Evolutionary conservation across 2,113 vertebrate genomes (phyloP).

Genomic region (Dermatemys mawii): DNA sequence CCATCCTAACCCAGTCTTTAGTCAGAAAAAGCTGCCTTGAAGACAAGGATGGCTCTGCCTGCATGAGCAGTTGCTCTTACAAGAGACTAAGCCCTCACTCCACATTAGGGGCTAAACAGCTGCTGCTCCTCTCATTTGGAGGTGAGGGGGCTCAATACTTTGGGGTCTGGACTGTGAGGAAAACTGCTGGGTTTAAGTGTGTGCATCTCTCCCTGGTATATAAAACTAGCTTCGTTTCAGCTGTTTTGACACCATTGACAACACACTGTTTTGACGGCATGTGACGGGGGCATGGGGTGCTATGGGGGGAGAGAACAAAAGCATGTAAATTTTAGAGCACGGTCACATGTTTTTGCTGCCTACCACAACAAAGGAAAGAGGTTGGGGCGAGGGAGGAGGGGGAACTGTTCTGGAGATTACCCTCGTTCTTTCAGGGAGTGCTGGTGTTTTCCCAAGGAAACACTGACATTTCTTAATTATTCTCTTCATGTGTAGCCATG

Average conservation of each 20-base stretch:
- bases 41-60: neutral
- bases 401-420: slow-evolving; percentile 32
- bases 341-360: neutral
- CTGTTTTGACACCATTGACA: neutral
- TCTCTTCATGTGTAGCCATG: slow-evolving; percentile 76
- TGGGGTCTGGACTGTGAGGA: neutral
- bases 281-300: slow-evolving; percentile 4
- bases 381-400: too few relatives aligned
- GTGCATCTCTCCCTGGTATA: neutral
- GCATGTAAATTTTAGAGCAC: neutral
- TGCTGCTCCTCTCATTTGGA: neutral
- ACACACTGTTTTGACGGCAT: neutral
- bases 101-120: neutral
- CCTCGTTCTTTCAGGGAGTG: slow-evolving; percentile 35
- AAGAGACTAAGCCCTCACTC: neutral
- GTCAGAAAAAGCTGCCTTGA: neutral
- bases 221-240: neutral
- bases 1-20: too few relatives aligned
- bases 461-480: slow-evolving; percentile 81
- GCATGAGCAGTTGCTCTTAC: rapidly evolving
- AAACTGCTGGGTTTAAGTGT: neutral
- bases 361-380: slow-evolving; percentile 31
- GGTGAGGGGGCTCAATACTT: rapidly evolving
- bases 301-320: slow-evolving; percentile 28
- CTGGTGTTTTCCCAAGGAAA: slow-evolving; percentile 69